Evolutionary conservation across 35 echinoderm and acorn worm genomes (phyloP).

Genomic region (Stichopus chloronotus): DNA sequence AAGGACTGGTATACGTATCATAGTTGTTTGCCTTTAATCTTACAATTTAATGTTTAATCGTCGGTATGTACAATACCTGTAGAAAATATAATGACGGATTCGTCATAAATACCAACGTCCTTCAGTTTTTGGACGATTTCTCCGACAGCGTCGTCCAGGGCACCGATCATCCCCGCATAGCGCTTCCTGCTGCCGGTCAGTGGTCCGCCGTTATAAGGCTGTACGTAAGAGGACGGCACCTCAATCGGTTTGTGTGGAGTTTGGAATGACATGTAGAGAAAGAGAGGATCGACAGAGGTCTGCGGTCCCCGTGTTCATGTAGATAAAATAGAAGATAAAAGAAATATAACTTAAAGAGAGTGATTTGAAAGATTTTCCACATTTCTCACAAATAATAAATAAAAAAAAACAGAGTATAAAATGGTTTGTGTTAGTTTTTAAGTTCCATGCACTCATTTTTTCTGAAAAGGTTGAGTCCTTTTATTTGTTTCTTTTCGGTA

Average conservation of each 20-base stretch:
- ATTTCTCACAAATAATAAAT: too few relatives aligned
- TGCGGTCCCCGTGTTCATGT: not conserved
- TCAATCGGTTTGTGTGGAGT: slow-evolving; percentile 41
- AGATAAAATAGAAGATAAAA: too few relatives aligned
- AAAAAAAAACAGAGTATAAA: too few relatives aligned
- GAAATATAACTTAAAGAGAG: too few relatives aligned
- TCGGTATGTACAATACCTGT: slow-evolving; percentile 37
- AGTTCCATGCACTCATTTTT: too few relatives aligned
- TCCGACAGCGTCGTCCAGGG: slow-evolving; percentile 56
- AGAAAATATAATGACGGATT: slow-evolving; percentile 60
- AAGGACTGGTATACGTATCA: too few relatives aligned
- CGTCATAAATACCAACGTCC: slow-evolving; percentile 46
- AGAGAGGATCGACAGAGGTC: slow-evolving; percentile 10
- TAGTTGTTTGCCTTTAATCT: not conserved
- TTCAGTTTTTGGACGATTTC: slow-evolving; percentile 24
- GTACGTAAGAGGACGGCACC: slow-evolving; percentile 1
- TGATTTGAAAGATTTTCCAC: too few relatives aligned
- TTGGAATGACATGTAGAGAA: slow-evolving; percentile 57
- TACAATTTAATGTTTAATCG: not conserved
- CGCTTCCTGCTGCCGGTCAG: slow-evolving; percentile 1
- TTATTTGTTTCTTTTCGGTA: too few relatives aligned
- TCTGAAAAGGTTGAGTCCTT: too few relatives aligned
- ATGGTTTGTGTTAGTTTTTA: too few relatives aligned
- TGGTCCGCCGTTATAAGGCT: slow-evolving; percentile 19
- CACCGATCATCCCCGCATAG: slow-evolving; percentile 48